Percentiles rank a stretch among this genome's conserved stretches.
Conservation (phyloP, 1,140 invertebrate species). For the Drosophila kohkoa region DNA sequence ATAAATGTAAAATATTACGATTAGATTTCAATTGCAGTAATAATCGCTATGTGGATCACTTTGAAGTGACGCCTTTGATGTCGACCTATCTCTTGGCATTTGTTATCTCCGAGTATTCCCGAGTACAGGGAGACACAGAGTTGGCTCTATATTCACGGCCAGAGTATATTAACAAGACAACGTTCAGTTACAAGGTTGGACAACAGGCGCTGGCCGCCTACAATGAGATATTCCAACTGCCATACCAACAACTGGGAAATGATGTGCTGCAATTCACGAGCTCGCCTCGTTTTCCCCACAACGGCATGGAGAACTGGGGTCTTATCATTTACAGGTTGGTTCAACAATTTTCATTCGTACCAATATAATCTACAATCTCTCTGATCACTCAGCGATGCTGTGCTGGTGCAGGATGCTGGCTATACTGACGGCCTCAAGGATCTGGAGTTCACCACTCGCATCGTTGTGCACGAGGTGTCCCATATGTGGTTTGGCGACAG, state of each 20-base stretch:
- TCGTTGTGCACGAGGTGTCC: constrained; percentile 88
- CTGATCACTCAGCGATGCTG: constrained; percentile 47
- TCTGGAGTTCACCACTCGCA: constrained; percentile 85
- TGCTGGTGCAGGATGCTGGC: constrained; percentile 52
- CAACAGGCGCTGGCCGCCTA: constrained; percentile 85
- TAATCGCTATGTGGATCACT: constrained; percentile 63
- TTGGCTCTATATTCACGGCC: constrained; percentile 88
- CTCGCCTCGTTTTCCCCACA: constrained; percentile 91
- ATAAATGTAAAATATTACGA: neutral
- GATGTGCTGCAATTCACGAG: constrained; percentile 89
- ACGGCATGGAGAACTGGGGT: constrained; percentile 95
- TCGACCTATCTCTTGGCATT: constrained; percentile 92
- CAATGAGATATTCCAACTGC: constrained; percentile 84
- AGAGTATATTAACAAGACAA: constrained; percentile 87
- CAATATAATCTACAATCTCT: no score
- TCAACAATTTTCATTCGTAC: neutral
- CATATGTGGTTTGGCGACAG: constrained; percentile 90
- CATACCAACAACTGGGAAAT: constrained; percentile 81
- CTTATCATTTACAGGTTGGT: constrained; percentile 88
- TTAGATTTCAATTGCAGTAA: constrained; percentile 34
- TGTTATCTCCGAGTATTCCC: constrained; percentile 89
- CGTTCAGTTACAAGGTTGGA: constrained; percentile 86
- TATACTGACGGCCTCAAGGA: constrained; percentile 71
- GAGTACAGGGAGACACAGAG: constrained; percentile 66
- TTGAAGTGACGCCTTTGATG: constrained; percentile 88